These are phyloP conservation scores for Leptinotarsa tumamoca DNA, from an alignment of 2,888 invertebrate genomes.

Conservation along the genomic window DNA sequence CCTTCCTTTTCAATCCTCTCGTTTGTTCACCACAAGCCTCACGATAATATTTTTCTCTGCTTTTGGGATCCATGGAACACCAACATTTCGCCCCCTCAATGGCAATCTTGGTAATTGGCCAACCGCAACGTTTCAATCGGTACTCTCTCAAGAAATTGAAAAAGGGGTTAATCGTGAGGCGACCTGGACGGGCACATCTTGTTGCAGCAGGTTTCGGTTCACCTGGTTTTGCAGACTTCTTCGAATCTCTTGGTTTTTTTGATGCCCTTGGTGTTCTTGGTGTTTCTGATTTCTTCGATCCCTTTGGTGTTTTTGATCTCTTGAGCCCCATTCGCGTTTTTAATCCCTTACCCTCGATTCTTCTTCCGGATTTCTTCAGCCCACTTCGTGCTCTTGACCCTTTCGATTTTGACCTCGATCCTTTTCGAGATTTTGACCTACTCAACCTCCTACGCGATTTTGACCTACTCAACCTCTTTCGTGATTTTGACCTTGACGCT, in stretches of 20 bases:
- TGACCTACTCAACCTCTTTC: too few species aligned
- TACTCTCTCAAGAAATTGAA: slow-evolving; percentile 57
- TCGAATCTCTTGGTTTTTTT: too few species aligned
- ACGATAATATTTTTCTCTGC: slow-evolving; percentile 42
- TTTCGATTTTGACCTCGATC: background rate
- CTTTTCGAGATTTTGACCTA: background rate
- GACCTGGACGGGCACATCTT: slow-evolving; percentile 31
- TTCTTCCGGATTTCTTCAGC: background rate
- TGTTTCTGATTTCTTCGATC: too few species aligned
- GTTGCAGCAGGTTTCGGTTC: too few species aligned
- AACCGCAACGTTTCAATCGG: slow-evolving; percentile 53
- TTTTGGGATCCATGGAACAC: slow-evolving; percentile 42
- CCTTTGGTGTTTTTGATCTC: too few species aligned
- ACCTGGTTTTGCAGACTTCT: background rate
- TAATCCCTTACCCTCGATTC: background rate
- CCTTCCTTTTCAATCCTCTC: slow-evolving; percentile 5
- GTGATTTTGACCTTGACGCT: too few species aligned
- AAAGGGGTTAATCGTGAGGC: slow-evolving; percentile 55
- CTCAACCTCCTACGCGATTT: too few species aligned
- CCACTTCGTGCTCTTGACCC: background rate
- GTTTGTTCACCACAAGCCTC: slow-evolving; percentile 43
- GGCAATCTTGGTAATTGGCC: slow-evolving; percentile 56
- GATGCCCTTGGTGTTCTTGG: too few species aligned
- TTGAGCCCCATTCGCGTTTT: background rate
- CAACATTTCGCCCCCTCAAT: slow-evolving; percentile 59